phyloP scores from a whole-genome alignment of 2,113 vertebrate species.

The Setophaga coronata region DNA sequence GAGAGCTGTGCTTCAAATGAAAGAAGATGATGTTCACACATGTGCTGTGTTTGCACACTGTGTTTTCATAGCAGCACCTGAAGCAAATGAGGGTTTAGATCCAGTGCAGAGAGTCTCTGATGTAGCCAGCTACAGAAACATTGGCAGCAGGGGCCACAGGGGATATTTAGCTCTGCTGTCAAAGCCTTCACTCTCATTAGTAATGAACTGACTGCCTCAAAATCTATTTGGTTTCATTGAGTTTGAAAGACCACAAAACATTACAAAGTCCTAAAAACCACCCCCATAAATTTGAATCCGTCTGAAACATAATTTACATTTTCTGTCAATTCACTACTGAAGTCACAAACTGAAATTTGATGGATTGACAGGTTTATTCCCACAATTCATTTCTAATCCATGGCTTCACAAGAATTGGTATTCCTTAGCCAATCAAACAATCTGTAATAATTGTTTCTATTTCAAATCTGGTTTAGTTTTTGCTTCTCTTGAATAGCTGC shows the following conservation, averaged over 20 bases:
- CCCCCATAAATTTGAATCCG: neutral
- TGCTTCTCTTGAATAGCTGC: neutral
- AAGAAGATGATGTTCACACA: neutral
- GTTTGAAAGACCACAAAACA: neutral
- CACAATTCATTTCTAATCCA: conserved; percentile 17
- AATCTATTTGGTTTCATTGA: neutral
- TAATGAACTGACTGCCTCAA: neutral
- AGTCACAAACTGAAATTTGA: neutral
- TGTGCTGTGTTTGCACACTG: neutral
- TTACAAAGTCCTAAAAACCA: neutral
- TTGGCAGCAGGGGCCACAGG: neutral
- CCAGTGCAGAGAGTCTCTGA: neutral
- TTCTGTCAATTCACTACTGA: neutral
- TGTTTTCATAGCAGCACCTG: neutral
- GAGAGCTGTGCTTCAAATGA: neutral
- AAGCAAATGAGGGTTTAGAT: neutral
- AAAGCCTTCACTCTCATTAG: neutral
- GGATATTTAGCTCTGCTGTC: neutral
- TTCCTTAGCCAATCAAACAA: neutral
- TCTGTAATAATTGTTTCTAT: neutral
- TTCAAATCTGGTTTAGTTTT: neutral
- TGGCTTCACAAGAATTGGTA: neutral
- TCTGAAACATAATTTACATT: neutral
- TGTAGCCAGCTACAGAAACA: neutral
- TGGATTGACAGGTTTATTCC: neutral